These are phyloP conservation scores for Agrochola lota DNA, from an alignment of 2,888 invertebrate species.

Conservation along the genomic window DNA sequence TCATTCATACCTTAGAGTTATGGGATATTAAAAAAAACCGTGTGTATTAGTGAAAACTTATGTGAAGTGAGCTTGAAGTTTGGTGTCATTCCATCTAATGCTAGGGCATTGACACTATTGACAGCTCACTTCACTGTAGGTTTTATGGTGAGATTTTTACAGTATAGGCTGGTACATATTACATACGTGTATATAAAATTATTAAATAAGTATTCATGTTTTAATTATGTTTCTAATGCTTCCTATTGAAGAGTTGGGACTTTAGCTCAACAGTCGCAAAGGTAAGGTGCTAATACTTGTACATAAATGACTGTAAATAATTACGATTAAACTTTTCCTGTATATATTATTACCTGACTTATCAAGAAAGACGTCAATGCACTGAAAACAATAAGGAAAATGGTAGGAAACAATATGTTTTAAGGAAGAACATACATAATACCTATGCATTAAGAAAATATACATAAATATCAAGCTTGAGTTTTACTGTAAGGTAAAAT, in stretches of 20 bases:
- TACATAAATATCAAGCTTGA: neutral
- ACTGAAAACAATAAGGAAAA: constrained; percentile 27
- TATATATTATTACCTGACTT: constrained; percentile 25
- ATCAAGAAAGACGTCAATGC: constrained; percentile 49
- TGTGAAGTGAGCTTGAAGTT: too few relatives aligned
- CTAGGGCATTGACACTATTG: too few relatives aligned
- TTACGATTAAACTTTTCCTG: constrained; percentile 24
- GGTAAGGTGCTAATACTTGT: constrained; percentile 75
- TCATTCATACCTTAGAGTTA: too few relatives aligned
- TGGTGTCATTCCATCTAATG: too few relatives aligned
- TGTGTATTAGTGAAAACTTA: neutral
- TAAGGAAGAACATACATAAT: neutral
- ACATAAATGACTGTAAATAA: constrained; percentile 43
- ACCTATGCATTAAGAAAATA: constrained; percentile 11
- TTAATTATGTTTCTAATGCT: constrained; percentile 74
- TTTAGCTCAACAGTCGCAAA: constrained; percentile 79
- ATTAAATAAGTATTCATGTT: constrained; percentile 45
- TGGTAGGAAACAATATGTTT: neutral
- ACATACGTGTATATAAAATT: constrained; percentile 37
- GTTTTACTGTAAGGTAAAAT: constrained; percentile 11
- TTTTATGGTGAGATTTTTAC: too few relatives aligned
- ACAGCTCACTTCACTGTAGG: too few relatives aligned
- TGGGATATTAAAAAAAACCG: too few relatives aligned
- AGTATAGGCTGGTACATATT: neutral
- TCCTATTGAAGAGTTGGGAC: constrained; percentile 78